Percentiles rank a stretch among this genome's conserved stretches.
phyloP scores from a whole-genome alignment of 1,140 invertebrate genomes.

The Caenorhabditis latens region DNA sequence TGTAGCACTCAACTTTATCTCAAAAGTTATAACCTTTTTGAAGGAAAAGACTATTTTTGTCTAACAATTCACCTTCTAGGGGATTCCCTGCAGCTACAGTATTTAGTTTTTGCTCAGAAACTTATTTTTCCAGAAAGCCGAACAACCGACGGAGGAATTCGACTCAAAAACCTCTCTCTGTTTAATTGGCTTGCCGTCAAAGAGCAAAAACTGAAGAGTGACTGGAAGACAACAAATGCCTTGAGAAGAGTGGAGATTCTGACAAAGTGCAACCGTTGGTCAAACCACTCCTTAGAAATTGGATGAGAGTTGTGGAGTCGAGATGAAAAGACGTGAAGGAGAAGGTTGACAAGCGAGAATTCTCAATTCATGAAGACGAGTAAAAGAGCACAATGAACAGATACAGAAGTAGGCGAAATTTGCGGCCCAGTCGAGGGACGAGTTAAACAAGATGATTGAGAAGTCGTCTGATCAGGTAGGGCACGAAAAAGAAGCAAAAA shows the following conservation, averaged over 20 bases:
- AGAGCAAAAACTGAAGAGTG: slow-evolving; percentile 77
- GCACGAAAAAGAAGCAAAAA: too few relatives aligned
- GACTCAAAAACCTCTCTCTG: slow-evolving; percentile 78
- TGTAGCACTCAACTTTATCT: too few relatives aligned
- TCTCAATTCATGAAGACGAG: slow-evolving; percentile 53
- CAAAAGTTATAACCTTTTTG: too few relatives aligned
- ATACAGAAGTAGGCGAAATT: slow-evolving; percentile 53
- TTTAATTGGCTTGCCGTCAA: slow-evolving; percentile 79
- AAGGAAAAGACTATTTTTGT: too few relatives aligned
- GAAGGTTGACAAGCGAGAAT: slow-evolving; percentile 49
- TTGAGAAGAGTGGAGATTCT: slow-evolving; percentile 7
- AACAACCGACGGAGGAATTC: slow-evolving; percentile 78
- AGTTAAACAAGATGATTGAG: slow-evolving; percentile 52
- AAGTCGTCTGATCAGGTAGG: slow-evolving; percentile 25
- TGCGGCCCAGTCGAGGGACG: slow-evolving; percentile 53
- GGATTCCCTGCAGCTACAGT: too few relatives aligned
- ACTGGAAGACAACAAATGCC: not conserved
- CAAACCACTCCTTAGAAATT: slow-evolving; percentile 55
- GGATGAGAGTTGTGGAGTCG: slow-evolving; percentile 59
- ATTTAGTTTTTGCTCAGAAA: too few relatives aligned
- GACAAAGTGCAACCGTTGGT: slow-evolving; percentile 57
- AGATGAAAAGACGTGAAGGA: slow-evolving; percentile 64
- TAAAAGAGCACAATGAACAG: slow-evolving; percentile 36
- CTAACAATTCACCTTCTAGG: too few relatives aligned
- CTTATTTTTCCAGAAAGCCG: slow-evolving; percentile 61